These are phyloP conservation scores for Clarias batrachus DNA, from an alignment of 2,113 vertebrate genomes.

Conservation along the genomic window DNA sequence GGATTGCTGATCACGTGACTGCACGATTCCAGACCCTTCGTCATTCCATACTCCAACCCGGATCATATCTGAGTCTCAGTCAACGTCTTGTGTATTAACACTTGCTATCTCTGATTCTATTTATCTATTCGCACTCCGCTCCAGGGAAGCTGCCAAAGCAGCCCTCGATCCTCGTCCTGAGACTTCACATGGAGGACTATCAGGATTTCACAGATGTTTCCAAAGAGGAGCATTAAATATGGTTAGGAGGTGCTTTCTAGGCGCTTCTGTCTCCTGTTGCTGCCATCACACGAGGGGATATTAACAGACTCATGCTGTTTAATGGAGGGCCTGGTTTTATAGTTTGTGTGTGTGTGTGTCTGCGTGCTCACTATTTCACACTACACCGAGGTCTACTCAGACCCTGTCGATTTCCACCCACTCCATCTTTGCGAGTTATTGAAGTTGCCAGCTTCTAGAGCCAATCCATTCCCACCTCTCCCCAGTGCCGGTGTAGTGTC, in stretches of 20 bases:
- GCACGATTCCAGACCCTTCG: not conserved
- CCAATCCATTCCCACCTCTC: not conserved
- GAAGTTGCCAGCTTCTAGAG: conserved; percentile 7
- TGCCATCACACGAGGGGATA: not conserved
- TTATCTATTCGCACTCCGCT: not conserved
- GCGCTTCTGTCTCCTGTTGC: not conserved
- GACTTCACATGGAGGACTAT: not conserved
- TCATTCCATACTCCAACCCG: not conserved
- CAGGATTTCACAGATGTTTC: conserved; percentile 8
- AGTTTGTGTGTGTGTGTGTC: not conserved
- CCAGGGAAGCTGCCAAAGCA: not conserved
- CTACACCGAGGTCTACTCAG: not conserved
- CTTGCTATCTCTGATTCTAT: not conserved
- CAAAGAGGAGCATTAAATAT: conserved; percentile 26
- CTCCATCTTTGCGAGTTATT: conserved; percentile 2
- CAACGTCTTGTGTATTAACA: not conserved
- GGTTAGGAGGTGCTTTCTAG: not conserved
- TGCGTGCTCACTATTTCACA: not conserved
- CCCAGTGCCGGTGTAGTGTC: not conserved
- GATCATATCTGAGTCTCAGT: not conserved
- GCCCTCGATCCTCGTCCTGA: not conserved
- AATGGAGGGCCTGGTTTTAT: not conserved
- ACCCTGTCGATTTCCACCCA: conserved; percentile 10
- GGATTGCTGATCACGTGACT: too few species aligned
- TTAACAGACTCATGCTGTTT: not conserved